Evolutionary conservation across 2,888 invertebrate genomes (phyloP).

Genomic region (Pammene aurita): DNA sequence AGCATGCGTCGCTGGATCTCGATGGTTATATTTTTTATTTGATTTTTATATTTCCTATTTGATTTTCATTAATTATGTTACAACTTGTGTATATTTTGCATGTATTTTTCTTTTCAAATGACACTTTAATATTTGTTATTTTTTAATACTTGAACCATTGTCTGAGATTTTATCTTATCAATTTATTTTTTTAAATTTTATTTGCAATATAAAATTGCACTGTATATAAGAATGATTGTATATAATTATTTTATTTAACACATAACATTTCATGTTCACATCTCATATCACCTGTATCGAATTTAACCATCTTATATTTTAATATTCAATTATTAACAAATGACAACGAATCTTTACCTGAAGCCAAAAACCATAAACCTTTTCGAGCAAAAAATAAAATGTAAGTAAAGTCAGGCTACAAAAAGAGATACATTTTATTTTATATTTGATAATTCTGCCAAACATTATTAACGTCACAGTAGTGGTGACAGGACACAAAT

Average conservation of each 20-base stretch:
- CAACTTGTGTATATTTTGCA: slow-evolving; percentile 63
- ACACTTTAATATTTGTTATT: slow-evolving; percentile 36
- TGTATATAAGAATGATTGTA: slow-evolving; percentile 49
- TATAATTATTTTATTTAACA: slow-evolving; percentile 35
- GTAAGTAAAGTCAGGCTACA: not conserved
- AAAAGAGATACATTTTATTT: not conserved
- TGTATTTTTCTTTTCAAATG: slow-evolving; percentile 56
- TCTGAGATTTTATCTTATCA: slow-evolving; percentile 49
- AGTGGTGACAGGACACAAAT: not conserved
- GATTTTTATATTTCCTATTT: slow-evolving; percentile 54
- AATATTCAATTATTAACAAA: slow-evolving; percentile 45
- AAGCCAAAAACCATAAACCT: slow-evolving; percentile 7
- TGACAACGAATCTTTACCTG: slow-evolving; percentile 46
- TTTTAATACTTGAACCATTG: slow-evolving; percentile 38
- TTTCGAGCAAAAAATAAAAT: not conserved
- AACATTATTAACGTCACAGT: not conserved
- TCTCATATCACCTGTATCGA: slow-evolving; percentile 31
- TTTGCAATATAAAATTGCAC: slow-evolving; percentile 59
- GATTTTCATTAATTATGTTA: slow-evolving; percentile 52
- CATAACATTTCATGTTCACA: slow-evolving; percentile 34
- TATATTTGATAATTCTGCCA: not conserved
- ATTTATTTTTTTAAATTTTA: slow-evolving; percentile 52
- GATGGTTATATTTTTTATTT: slow-evolving; percentile 63
- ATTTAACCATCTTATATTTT: slow-evolving; percentile 48
- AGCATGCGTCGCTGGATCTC: slow-evolving; percentile 78